Evolutionary conservation across 2,888 invertebrate genomes (phyloP), one percentile per base, ranked within the genome.

Genomic region (Chymomyza caudatula): DNA sequence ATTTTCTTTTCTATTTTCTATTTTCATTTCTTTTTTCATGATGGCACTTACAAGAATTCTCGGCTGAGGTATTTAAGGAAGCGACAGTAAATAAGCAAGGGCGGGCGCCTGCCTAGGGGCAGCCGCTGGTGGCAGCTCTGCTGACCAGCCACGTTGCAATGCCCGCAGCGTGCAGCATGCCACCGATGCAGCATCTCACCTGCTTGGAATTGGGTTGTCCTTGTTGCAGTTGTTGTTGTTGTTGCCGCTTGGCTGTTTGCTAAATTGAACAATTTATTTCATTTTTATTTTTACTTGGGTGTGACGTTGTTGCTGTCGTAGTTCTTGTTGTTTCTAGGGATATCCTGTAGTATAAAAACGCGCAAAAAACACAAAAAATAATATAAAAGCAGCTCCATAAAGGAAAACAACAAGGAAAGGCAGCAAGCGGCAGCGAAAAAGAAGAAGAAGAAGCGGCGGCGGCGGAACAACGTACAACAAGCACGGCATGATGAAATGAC

Each of bases 191-290:
- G 15, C 15, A 47, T 47, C n/a, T 17, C 15, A 15, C 15, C 44
- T 17, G 15, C n/a, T 17, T 17, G 17, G 44, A 4, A 47, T 17
- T 47, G 15, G 15, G 44, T 1, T 20, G 2, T 49, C 3, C 49
- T 2, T 17, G n/a, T 49, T 19, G 51, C 17, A 23, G 13, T 54
- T 37, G 58, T 37, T 63, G 65, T 17, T 63, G 54, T 22, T 49
- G 58, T 43, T 64, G 5, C n/a, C n/a, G n/a, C n/a, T n/a, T 53
- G 52, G 51, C 68, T 73, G 84, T 75, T 80, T 77, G 84, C 71
- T 80, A 83, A 83, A 80, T 82, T 80, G 73, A 83, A 83, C 75
- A 77, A 77, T 80, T 77, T 83, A 74, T 80, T 77, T 77, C 69
- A 69, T 77, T 79, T 77, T 65, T 55, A 63, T 64, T 62, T 59